Evolutionary conservation across 2,888 invertebrate species (phyloP), one percentile per base, ranked within the genome.

Genomic region (Rhimphoctona megacephalus): DNA sequence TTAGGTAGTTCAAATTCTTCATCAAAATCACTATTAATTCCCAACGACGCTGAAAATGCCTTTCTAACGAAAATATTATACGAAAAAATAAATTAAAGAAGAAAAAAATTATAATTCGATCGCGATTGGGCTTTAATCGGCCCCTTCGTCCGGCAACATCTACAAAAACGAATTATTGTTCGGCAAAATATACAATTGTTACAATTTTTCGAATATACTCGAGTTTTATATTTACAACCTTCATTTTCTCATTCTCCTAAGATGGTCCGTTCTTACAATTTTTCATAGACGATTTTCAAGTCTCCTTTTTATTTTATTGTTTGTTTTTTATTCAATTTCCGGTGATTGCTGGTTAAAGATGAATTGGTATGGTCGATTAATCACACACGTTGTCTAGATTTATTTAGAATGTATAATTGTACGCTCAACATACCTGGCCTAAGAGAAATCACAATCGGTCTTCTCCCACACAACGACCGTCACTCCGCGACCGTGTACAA

Each of bases 351-450:
- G 67, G 43, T 61, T 87, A 70, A 76, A 57, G 69, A 67, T 85
- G 64, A 70, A 83, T 39, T 80, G 85, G 81, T 81, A 83, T 76
- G 81, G 82, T 86, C 89, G 88, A 85, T 92, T 93, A 91, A 92
- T 93, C 93, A 92, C 92, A 93, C 93, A 93, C 93, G 92, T 92
- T 93, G 92, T 90, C 93, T 93, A 93, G 89, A 89, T 88, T 94
- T 94, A 94, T 94, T 94, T 93, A 92, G 91, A 94, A 93, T 93
- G 92, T 92, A 94, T 92, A 92, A 93, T 93, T 91, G 91, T 93
- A 93, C 92, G 93, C 91, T 93, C 92, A 93, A 93, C 91, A 93
- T 94, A 92, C 90, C 91, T 94, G 92, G 91, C 90, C 92, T 93
- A 93, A 93, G 92, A 91, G 91, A 91, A 94, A 93, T 94, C 92